These are phyloP conservation scores for Zosterops pallidus DNA, from an alignment of 2,113 vertebrate genomes.

Conservation along the genomic window DNA sequence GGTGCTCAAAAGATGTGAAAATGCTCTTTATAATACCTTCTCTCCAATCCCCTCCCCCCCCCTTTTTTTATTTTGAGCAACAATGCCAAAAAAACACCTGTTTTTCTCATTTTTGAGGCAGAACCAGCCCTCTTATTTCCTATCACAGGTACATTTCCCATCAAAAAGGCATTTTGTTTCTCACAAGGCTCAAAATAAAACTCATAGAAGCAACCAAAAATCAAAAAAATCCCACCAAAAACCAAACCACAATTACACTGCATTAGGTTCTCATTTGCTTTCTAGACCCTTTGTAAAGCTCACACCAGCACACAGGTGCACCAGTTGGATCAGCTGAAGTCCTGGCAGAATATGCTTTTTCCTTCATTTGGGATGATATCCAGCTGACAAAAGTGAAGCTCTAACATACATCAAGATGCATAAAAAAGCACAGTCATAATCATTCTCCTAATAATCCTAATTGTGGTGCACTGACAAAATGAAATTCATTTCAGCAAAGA, in stretches of 20 bases:
- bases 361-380: neutral
- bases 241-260: neutral
- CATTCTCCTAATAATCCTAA: neutral
- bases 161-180: neutral
- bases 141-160: neutral
- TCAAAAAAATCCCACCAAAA: no score
- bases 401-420: neutral
- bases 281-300: neutral
- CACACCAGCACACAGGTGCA: neutral
- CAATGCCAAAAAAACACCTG: neutral
- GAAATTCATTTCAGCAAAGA: neutral
- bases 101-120: neutral
- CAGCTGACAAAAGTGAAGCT: neutral
- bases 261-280: neutral
- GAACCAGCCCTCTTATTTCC: neutral
- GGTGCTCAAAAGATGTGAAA: neutral
- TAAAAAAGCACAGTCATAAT: neutral
- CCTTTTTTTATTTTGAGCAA: neutral
- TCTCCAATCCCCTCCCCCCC: accelerated
- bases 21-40: neutral
- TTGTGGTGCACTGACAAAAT: neutral
- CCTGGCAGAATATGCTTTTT: neutral
- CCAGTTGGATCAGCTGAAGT: neutral
- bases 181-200: neutral
- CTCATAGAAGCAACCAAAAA: neutral